Evolutionary conservation across 2,888 invertebrate genomes (phyloP).

Genomic region (Nipponacmea schrenckii): DNA sequence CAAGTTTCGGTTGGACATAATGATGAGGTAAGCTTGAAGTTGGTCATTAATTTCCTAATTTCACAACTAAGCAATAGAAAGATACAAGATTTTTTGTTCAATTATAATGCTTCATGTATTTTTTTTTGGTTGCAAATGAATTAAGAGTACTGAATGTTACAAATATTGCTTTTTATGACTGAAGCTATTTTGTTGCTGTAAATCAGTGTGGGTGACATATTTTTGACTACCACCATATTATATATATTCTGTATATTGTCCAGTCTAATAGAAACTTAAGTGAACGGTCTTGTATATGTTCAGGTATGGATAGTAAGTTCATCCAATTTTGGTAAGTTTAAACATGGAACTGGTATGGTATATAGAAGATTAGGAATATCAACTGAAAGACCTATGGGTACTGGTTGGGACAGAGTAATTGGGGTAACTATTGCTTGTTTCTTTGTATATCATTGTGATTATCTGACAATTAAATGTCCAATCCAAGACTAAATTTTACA

Average conservation of each 20-base stretch:
- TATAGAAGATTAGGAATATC: constrained; percentile 40
- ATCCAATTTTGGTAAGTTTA: constrained; percentile 27
- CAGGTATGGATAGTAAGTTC: constrained; percentile 45
- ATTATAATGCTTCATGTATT: too few relatives aligned
- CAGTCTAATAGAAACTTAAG: too few relatives aligned
- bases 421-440: constrained; percentile 33
- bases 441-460: background rate
- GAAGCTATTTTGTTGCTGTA: too few relatives aligned
- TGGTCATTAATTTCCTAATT: background rate
- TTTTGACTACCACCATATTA: too few relatives aligned
- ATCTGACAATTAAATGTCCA: background rate
- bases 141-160: too few relatives aligned
- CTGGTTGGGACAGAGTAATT: constrained; percentile 42
- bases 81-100: too few relatives aligned
- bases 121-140: too few relatives aligned
- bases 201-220: too few relatives aligned
- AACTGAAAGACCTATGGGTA: constrained; percentile 34
- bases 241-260: too few relatives aligned
- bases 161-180: too few relatives aligned
- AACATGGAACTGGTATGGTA: constrained; percentile 32
- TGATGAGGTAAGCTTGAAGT: constrained; percentile 51
- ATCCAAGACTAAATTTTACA: too few relatives aligned
- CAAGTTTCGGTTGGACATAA: constrained; percentile 59
- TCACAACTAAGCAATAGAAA: too few relatives aligned
- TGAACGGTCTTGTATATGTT: background rate